phyloP scores from a whole-genome alignment of 2,797 vertebrate species.

The Peromyscus attwateri region DNA sequence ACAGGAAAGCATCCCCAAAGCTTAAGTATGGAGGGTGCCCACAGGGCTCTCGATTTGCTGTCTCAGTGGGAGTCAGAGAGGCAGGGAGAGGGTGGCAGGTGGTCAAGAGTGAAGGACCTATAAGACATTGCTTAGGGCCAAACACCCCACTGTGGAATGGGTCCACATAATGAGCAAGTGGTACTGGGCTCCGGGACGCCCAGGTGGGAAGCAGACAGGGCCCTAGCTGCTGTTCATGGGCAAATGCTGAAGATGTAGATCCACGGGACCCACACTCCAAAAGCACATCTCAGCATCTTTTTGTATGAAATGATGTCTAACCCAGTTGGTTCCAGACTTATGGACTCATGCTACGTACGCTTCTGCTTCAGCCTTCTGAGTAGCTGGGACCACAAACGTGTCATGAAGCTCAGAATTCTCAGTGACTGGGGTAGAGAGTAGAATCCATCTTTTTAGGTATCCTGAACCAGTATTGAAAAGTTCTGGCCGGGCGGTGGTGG shows the following conservation, averaged over 20 bases:
- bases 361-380: background rate
- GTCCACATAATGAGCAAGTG: too few relatives aligned
- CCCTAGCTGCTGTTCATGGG: background rate
- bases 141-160: background rate
- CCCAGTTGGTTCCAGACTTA: background rate
- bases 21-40: background rate
- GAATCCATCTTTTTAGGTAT: background rate
- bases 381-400: background rate
- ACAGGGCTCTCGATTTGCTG: background rate
- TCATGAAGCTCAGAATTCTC: fast-evolving
- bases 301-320: background rate
- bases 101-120: background rate
- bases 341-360: background rate
- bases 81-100: background rate
- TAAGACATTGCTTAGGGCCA: background rate
- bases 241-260: background rate
- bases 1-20: background rate
- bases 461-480: background rate
- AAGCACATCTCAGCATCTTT: background rate
- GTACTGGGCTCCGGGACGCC: background rate
- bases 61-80: background rate
- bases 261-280: fast-evolving
- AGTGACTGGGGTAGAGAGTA: background rate
- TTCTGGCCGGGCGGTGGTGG: too few relatives aligned
- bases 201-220: fast-evolving